Percentiles rank a stretch among this genome's conserved stretches.
Evolutionary conservation across 2,888 invertebrate genomes (phyloP).

Genomic region (Habrosyne pyritoides): DNA sequence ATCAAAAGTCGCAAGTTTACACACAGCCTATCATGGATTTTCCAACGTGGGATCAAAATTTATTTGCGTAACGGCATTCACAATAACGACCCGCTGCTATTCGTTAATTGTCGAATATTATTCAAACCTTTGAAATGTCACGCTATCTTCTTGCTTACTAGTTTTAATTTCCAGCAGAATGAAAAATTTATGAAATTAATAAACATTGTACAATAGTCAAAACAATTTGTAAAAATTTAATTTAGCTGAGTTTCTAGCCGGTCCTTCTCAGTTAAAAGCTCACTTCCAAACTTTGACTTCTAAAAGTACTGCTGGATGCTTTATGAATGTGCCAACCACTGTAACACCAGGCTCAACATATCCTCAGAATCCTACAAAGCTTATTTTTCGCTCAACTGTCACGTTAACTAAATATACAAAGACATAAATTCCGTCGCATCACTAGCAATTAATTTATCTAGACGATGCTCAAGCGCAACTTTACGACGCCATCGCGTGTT

Average conservation of each 20-base stretch:
- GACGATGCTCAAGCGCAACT: constrained; percentile 43
- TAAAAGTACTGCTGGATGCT: too few relatives aligned
- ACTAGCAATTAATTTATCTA: constrained; percentile 48
- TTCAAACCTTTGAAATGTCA: constrained; percentile 22
- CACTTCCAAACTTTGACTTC: too few relatives aligned
- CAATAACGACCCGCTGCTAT: constrained; percentile 26
- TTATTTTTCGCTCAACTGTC: background rate
- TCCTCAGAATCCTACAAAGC: background rate
- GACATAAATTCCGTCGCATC: constrained; percentile 23
- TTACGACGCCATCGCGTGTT: constrained; percentile 56
- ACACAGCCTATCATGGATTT: constrained; percentile 23
- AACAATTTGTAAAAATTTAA: too few relatives aligned
- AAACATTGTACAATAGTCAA: background rate
- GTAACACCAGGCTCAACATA: background rate
- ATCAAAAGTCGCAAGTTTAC: constrained; percentile 17
- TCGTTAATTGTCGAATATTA: constrained; percentile 39
- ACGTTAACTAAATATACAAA: constrained; percentile 11
- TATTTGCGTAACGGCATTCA: constrained; percentile 36
- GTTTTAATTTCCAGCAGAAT: background rate
- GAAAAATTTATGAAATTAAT: background rate
- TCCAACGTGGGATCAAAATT: constrained; percentile 35
- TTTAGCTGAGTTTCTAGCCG: too few relatives aligned
- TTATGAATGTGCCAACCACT: too few relatives aligned
- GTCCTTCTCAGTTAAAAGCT: too few relatives aligned
- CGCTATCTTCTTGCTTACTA: background rate